A percentile compares a stretch with the other conserved stretches of the same genome.
phyloP scores from a whole-genome alignment of 23 tunicate species.

The Diplosoma virens region DNA sequence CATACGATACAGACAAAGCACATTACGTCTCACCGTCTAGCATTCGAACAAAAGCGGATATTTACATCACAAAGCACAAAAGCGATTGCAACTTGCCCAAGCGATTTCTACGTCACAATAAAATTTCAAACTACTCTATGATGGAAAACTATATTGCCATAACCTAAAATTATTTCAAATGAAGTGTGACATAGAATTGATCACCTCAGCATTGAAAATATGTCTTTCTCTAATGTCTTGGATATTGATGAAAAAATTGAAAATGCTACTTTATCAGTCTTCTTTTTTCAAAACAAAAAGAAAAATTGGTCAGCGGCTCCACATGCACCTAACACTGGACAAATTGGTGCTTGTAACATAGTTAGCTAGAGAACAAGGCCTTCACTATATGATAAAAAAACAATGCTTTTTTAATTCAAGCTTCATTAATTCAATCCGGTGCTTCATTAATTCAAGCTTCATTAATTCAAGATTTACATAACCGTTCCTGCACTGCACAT shows the following conservation, averaged over 20 bases:
- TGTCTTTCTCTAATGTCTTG: not conserved
- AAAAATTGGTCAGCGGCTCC: not conserved
- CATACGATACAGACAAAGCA: too few species aligned
- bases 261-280: not conserved
- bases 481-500: too few species aligned
- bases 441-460: not conserved
- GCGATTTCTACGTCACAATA: too few species aligned
- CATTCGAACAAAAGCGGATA: too few species aligned
- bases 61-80: too few species aligned
- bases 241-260: not conserved
- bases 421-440: not conserved
- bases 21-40: too few species aligned
- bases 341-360: not conserved
- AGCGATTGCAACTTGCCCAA: too few species aligned
- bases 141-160: too few species aligned
- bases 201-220: not conserved
- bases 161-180: too few species aligned
- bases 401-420: not conserved
- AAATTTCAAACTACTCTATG: too few species aligned
- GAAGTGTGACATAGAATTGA: too few species aligned
- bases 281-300: not conserved
- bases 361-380: not conserved
- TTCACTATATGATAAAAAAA: not conserved
- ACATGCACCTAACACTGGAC: not conserved
- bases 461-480: too few species aligned